phyloP scores from a whole-genome alignment of 2,797 vertebrate genomes.

The Onychomys leucogaster region DNA sequence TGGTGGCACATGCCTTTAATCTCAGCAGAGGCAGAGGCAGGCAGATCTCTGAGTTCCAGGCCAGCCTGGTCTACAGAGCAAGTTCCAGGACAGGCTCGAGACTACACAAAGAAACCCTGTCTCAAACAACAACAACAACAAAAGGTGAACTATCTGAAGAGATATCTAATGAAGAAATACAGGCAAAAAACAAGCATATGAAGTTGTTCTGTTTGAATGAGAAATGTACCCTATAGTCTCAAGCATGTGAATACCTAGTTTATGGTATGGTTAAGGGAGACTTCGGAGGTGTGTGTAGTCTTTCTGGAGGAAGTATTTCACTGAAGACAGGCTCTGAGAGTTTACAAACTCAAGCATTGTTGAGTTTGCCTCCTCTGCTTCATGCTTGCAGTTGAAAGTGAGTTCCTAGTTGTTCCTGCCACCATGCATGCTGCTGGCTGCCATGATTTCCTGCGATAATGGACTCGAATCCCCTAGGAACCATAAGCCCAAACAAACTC shows the following conservation, averaged over 20 bases:
- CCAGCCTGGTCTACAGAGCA: too few relatives aligned
- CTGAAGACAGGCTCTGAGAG: not conserved
- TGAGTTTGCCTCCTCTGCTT: not conserved
- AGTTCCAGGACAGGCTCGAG: too few relatives aligned
- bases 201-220: not conserved
- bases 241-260: not conserved
- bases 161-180: not conserved
- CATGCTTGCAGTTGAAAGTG: not conserved
- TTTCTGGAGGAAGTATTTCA: not conserved
- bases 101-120: too few relatives aligned
- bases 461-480: not conserved
- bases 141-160: not conserved
- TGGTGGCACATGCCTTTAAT: too few relatives aligned
- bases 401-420: not conserved
- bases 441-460: not conserved
- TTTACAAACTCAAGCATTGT: not conserved
- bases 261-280: not conserved
- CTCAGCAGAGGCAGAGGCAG: too few relatives aligned
- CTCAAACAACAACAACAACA: too few relatives aligned
- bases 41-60: too few relatives aligned
- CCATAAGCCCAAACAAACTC: not conserved
- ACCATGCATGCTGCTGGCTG: not conserved
- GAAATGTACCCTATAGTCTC: not conserved
- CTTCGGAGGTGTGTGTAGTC: not conserved
- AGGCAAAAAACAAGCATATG: slow-evolving; percentile 13